Evolutionary conservation across 2,113 vertebrate species (phyloP).

Genomic region (Pachycephala philippinensis): DNA sequence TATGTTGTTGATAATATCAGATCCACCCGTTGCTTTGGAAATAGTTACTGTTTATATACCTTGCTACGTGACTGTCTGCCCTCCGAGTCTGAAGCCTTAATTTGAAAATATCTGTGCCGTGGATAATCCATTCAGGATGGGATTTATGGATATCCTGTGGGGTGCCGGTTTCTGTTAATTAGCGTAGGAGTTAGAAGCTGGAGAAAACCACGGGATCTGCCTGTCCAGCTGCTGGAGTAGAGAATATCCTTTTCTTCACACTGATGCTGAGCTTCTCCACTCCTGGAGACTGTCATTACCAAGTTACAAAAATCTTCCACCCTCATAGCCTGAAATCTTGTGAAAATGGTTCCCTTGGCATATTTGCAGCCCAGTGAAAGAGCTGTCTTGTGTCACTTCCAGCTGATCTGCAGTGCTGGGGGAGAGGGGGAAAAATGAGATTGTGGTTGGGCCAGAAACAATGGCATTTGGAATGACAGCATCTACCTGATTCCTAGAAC

Average conservation of each 20-base stretch:
- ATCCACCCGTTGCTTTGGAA: not conserved
- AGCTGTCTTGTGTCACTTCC: not conserved
- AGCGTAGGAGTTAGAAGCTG: not conserved
- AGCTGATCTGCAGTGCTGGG: not conserved
- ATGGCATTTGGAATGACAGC: not conserved
- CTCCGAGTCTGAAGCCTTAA: not conserved
- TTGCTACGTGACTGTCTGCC: not conserved
- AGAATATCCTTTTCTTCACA: not conserved
- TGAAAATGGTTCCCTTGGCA: not conserved
- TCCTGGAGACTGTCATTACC: not conserved
- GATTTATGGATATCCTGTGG: not conserved
- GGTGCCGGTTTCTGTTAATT: not conserved
- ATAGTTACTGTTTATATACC: not conserved
- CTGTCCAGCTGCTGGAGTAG: not conserved
- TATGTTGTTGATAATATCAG: not conserved
- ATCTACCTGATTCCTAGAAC: not conserved
- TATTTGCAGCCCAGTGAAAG: not conserved
- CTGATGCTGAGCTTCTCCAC: not conserved
- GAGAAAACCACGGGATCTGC: not conserved
- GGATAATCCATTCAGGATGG: not conserved
- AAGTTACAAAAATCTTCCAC: not conserved
- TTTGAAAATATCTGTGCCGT: not conserved
- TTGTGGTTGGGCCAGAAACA: not conserved
- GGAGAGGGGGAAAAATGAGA: not conserved
- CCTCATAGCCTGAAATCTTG: not conserved